Evolutionary conservation across 2,113 vertebrate genomes (phyloP), one percentile per base, ranked within the genome.

Genomic region (Odocoileus virginianus): DNA sequence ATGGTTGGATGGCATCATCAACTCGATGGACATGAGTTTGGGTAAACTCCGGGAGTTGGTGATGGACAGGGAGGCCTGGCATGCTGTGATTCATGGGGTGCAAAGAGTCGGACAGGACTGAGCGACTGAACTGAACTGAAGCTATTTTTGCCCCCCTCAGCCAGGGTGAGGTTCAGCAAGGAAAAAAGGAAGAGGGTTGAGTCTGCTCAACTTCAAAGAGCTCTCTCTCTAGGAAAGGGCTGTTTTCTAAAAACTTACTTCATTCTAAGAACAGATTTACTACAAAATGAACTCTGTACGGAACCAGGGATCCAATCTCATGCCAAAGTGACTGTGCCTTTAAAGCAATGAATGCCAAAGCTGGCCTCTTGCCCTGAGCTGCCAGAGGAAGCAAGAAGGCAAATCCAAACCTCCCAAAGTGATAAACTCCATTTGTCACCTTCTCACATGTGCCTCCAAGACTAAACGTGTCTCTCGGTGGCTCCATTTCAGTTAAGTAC

Each of bases 351-450:
- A 36, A 60, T 7, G 17, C 58, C 36, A 40, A 74, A 43, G 67
- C 28, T 25, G 27, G 82, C 55, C 79, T 61, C 92, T 57, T 10
- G 11, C 14, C n/a, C 60, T 1, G 2, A 33, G 21, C 67, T 61
- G 89, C 91, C 76, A 57, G 71, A 78, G 74, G 93, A 78, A 90
- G 86, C 83, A 67, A 81, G 85, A 87, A 94, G 60, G 54, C 87
- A 79, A 81, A 87, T 36, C 82, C 55, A 87, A n/a, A 55, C 54
- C 55, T 82, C 92, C 95, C 97, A 93, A 92, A 55, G 91, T 86
- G 93, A 98, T 96, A 95, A 95, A 97, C 93, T 96, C 84, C 87
- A 89, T 93, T 98, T 96, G 97, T 98, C 97, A 96, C 93, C 94
- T 97, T 97, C 96, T 96, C 88, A 55, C 89, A 54, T 82, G 95